phyloP scores from a whole-genome alignment of 2,113 vertebrate species.

The Vidua macroura region DNA sequence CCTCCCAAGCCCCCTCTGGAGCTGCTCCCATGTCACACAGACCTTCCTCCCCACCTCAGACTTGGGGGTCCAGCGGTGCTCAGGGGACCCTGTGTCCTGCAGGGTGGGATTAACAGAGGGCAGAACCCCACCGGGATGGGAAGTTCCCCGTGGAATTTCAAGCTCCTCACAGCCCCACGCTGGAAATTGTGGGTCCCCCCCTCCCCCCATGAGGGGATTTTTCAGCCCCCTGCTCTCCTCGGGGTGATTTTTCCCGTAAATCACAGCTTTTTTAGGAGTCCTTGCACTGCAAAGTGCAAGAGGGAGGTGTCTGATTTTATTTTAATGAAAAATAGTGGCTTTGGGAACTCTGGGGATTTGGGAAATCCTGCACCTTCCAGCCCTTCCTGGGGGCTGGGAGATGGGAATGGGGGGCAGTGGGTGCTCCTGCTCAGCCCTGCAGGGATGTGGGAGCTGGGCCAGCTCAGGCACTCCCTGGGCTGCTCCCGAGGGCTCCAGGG shows the following conservation, averaged over 20 bases:
- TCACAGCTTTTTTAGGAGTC: not conserved
- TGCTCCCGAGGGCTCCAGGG: not conserved
- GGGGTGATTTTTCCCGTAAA: not conserved
- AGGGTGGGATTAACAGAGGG: not conserved
- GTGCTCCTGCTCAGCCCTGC: not conserved
- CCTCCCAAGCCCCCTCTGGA: not conserved
- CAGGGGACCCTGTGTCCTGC: not conserved
- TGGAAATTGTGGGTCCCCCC: accelerated
- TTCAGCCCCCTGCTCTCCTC: no score
- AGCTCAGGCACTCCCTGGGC: not conserved
- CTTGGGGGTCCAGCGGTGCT: accelerated
- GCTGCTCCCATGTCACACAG: not conserved
- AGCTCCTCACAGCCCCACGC: accelerated
- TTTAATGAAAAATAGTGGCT: not conserved
- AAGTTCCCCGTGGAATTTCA: not conserved
- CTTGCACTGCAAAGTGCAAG: not conserved
- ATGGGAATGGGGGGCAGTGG: not conserved
- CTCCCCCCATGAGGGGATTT: accelerated
- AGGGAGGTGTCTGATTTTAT: accelerated
- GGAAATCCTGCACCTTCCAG: not conserved
- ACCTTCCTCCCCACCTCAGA: not conserved
- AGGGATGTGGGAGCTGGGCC: not conserved
- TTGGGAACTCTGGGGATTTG: not conserved
- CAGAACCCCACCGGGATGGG: not conserved
- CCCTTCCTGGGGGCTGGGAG: not conserved